These are phyloP conservation scores for Tragelaphus scriptus DNA, from an alignment of 2,113 vertebrate genomes.

Conservation along the genomic window DNA sequence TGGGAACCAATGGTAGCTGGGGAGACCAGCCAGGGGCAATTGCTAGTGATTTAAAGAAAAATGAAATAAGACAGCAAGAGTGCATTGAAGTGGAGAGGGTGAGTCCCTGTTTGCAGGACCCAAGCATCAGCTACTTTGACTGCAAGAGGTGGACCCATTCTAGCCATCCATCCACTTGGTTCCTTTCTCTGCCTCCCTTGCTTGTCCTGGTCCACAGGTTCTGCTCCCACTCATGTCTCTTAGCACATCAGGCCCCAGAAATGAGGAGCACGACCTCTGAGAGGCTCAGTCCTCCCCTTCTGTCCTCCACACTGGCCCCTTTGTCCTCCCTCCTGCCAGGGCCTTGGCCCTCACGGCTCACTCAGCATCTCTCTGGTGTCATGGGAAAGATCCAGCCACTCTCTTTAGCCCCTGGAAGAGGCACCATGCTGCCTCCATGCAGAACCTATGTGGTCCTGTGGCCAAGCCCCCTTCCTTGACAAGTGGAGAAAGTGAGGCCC, in stretches of 20 bases:
- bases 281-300: too few relatives aligned
- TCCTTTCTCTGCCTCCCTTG: background rate
- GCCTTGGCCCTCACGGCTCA: background rate
- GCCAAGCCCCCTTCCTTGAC: background rate
- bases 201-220: too few relatives aligned
- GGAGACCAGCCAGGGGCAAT: background rate
- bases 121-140: background rate
- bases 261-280: accelerated
- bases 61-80: background rate
- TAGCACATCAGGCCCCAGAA: background rate
- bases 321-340: background rate
- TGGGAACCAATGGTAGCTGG: background rate
- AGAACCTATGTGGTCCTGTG: background rate
- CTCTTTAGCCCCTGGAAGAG: background rate
- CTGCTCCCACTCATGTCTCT: background rate
- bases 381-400: too few relatives aligned
- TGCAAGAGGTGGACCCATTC: background rate
- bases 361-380: accelerated
- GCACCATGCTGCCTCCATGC: accelerated
- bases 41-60: background rate
- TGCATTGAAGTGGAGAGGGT: background rate
- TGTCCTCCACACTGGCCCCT: accelerated
- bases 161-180: accelerated
- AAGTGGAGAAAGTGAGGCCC: background rate
- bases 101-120: background rate